phyloP scores from a whole-genome alignment of 2,888 invertebrate genomes.

The Bugulina stolonifera region DNA sequence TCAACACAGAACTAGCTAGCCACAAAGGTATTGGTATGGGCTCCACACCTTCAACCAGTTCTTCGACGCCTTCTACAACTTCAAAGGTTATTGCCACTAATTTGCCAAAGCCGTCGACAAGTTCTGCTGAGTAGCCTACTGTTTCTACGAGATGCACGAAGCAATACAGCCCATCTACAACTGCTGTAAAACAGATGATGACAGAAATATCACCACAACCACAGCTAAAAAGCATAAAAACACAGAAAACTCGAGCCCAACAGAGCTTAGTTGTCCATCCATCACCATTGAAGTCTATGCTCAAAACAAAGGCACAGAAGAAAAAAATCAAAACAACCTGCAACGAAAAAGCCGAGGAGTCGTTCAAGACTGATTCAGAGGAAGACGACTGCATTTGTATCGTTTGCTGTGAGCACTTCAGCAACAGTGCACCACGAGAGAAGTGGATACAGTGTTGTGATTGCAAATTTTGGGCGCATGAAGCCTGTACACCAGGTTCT shows the following conservation, averaged over 20 bases:
- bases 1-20: too few species aligned
- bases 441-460: too few species aligned
- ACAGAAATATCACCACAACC: not conserved
- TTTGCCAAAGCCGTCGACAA: not conserved
- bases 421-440: not conserved
- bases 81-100: too few species aligned
- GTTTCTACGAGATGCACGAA: not conserved
- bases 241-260: not conserved
- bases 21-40: too few species aligned
- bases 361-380: not conserved
- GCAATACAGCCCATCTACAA: not conserved
- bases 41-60: too few species aligned
- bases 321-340: not conserved
- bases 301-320: not conserved
- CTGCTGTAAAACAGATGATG: not conserved
- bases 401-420: not conserved
- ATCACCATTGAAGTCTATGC: not conserved
- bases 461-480: slow-evolving; percentile 4
- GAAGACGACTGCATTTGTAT: not conserved
- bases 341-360: not conserved
- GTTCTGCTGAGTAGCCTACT: not conserved
- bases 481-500: not conserved
- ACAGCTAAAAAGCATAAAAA: not conserved
- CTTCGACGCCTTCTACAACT: too few species aligned
- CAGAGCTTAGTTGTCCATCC: not conserved